A percentile compares a stretch with the other conserved stretches of the same genome.
Conservation (phyloP, 64 coral and sea anemone species). For the Porites australiensis region DNA sequence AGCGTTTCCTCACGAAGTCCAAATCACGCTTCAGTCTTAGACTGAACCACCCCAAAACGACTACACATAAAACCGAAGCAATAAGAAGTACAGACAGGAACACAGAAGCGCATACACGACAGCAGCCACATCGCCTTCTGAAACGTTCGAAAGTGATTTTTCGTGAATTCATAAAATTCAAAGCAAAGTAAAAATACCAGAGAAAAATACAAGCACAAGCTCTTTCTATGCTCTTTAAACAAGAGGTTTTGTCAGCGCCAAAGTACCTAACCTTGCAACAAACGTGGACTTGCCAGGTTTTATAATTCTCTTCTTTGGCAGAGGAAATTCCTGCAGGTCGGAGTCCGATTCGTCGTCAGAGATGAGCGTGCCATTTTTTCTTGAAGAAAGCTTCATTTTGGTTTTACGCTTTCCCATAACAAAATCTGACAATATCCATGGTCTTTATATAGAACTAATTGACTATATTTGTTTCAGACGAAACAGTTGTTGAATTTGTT, state of each 20-base stretch:
- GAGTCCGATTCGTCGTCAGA: slow-evolving; percentile 78
- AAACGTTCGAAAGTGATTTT: slow-evolving; percentile 55
- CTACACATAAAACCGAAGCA: slow-evolving; percentile 73
- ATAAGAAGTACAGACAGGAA: slow-evolving; percentile 72
- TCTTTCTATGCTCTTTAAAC: background rate
- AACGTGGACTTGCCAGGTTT: slow-evolving; percentile 72
- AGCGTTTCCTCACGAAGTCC: slow-evolving; percentile 62
- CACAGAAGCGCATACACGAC: slow-evolving; percentile 72
- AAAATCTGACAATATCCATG: background rate
- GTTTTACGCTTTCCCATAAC: slow-evolving; percentile 47
- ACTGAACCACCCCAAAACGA: slow-evolving; percentile 81
- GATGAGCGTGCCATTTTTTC: slow-evolving; percentile 78
- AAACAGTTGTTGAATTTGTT: background rate
- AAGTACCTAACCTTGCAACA: slow-evolving; percentile 62
- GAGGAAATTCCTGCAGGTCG: slow-evolving; percentile 71
- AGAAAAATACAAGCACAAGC: background rate
- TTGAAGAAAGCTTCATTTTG: slow-evolving; percentile 66
- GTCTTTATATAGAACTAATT: background rate
- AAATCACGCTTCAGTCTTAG: slow-evolving; percentile 76
- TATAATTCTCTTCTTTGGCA: slow-evolving; percentile 76
- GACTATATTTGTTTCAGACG: background rate
- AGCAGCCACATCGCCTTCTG: slow-evolving; percentile 70
- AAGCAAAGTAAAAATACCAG: background rate
- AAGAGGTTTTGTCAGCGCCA: background rate
- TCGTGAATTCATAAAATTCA: background rate